Evolutionary conservation across 2,888 invertebrate species (phyloP).

Genomic region (Drosophila imparisetae): DNA sequence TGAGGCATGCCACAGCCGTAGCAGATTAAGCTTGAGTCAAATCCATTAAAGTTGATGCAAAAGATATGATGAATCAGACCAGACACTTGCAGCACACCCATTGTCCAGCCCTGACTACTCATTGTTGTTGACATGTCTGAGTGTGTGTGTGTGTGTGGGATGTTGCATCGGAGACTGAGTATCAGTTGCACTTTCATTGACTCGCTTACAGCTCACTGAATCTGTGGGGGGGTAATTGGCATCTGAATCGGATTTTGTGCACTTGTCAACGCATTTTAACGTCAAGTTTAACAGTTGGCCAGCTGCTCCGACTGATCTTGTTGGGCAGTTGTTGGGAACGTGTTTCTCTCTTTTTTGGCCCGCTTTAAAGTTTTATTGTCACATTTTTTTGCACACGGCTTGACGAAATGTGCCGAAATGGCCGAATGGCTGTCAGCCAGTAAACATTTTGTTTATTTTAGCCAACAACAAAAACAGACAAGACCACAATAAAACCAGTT

Average conservation of each 20-base stretch:
- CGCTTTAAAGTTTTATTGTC: slow-evolving; percentile 66
- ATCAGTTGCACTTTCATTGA: slow-evolving; percentile 57
- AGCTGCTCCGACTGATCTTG: slow-evolving; percentile 1
- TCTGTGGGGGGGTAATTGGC: slow-evolving; percentile 15
- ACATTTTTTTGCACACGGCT: slow-evolving; percentile 66
- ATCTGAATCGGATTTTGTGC: slow-evolving; percentile 41
- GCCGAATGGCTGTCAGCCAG: slow-evolving; percentile 33
- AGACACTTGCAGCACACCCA: slow-evolving; percentile 41
- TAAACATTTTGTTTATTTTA: slow-evolving; percentile 71
- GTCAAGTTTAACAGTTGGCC: slow-evolving; percentile 51
- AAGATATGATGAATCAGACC: slow-evolving; percentile 35
- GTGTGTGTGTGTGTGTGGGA: slow-evolving; percentile 16
- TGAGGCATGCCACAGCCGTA: slow-evolving; percentile 12
- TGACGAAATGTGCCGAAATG: slow-evolving; percentile 69
- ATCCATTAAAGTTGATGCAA: slow-evolving; percentile 48
- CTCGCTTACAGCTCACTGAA: slow-evolving; percentile 35
- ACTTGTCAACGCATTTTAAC: slow-evolving; percentile 68
- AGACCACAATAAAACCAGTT: slow-evolving; percentile 59
- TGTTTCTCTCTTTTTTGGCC: slow-evolving; percentile 55
- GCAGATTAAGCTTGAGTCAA: slow-evolving; percentile 40
- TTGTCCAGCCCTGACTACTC: slow-evolving; percentile 6
- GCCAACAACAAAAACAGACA: slow-evolving; percentile 36
- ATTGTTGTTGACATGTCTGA: slow-evolving; percentile 33
- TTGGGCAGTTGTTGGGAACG: slow-evolving; percentile 35
- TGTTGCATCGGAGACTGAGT: slow-evolving; percentile 10